Conservation (phyloP, 2,888 invertebrate species). For the Thymelicus lineola region DNA sequence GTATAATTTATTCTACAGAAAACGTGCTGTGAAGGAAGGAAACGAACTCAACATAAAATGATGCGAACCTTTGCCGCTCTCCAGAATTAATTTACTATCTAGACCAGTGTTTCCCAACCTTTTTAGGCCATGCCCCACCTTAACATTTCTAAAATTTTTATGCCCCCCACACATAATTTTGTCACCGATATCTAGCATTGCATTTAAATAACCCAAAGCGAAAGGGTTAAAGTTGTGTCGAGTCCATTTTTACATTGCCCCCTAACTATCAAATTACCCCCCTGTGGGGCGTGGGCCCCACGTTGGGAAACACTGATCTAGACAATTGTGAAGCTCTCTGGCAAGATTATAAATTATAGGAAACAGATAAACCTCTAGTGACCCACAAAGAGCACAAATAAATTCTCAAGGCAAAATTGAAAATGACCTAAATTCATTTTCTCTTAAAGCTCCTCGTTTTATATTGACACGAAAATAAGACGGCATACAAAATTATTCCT, state of each 20-base stretch:
- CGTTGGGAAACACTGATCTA: too few species aligned
- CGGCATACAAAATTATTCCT: too few species aligned
- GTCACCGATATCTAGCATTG: too few species aligned
- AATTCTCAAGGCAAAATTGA: constrained; percentile 47
- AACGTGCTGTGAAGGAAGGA: background rate
- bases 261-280: too few species aligned
- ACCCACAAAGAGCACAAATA: constrained; percentile 45
- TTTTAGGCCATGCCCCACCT: too few species aligned
- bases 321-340: constrained; percentile 17
- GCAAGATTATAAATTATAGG: constrained; percentile 30
- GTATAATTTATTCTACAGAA: background rate
- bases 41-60: constrained; percentile 39
- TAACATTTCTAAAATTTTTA: too few species aligned
- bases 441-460: constrained; percentile 19
- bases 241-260: too few species aligned
- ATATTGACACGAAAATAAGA: constrained; percentile 4
- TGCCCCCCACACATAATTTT: too few species aligned
- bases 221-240: too few species aligned
- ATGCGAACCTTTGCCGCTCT: constrained; percentile 38
- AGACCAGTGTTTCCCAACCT: too few species aligned
- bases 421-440: constrained; percentile 43
- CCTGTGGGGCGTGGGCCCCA: too few species aligned
- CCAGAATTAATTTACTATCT: constrained; percentile 19
- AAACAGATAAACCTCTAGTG: constrained; percentile 38
- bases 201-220: too few species aligned